Evolutionary conservation across 1,140 invertebrate genomes (phyloP).

Genomic region (Lineus longissimus): DNA sequence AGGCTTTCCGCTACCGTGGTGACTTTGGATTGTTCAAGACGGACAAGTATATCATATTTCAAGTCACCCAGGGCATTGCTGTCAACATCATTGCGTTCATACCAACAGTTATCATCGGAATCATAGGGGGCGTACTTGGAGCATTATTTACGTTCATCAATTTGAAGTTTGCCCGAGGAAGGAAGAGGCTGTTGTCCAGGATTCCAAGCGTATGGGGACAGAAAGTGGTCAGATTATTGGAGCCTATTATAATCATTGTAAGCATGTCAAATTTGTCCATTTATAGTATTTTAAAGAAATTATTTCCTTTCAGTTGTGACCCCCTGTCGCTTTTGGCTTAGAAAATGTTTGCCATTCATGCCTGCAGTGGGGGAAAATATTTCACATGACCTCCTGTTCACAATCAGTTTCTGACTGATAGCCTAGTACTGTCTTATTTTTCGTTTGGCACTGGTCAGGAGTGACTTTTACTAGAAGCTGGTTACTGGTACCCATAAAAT

Average conservation of each 20-base stretch:
- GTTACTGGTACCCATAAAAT: too few species aligned
- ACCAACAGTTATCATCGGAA: constrained; percentile 40
- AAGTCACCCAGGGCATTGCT: constrained; percentile 43
- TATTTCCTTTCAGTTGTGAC: constrained; percentile 1
- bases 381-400: too few species aligned
- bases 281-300: not conserved
- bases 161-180: constrained; percentile 39
- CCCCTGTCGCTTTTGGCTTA: too few species aligned
- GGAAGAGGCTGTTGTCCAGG: constrained; percentile 34
- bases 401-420: too few species aligned
- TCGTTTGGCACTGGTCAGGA: too few species aligned
- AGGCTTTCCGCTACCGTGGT: constrained; percentile 47
- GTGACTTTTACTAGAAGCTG: too few species aligned
- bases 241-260: constrained; percentile 50
- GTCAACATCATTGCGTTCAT: constrained; percentile 51
- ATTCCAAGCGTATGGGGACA: constrained; percentile 29
- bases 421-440: too few species aligned
- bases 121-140: constrained; percentile 43
- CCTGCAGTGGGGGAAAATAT: too few species aligned
- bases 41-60: constrained; percentile 48
- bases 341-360: too few species aligned
- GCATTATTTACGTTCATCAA: constrained; percentile 47
- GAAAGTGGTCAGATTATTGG: constrained; percentile 38
- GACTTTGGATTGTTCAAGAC: constrained; percentile 53
- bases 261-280: not conserved